Evolutionary conservation across 1,140 invertebrate species (phyloP), one percentile per base, ranked within the genome.

Genomic region (Platyscapa corneri): DNA sequence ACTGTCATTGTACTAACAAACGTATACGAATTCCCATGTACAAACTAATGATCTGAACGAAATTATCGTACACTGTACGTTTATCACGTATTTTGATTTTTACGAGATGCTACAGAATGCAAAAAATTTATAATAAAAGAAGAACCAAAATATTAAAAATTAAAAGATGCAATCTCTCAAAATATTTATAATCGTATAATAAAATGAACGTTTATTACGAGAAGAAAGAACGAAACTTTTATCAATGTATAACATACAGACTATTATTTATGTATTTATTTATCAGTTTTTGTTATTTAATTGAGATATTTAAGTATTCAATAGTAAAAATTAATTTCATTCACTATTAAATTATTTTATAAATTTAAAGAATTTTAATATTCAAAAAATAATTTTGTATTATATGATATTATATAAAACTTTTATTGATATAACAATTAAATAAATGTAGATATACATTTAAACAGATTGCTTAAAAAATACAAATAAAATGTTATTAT

Each of bases 1-100:
- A 86, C 84, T 92, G 89, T 93, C 90, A 89, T 90, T 93, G 92
- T 93, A 93, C 90, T 89, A 92, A 91, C 91, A 88, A 93, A 92
- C 87, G 93, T 93, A 93, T 93, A 93, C 93, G 93, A 93, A 92
- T 93, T 93, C 92, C 91, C 92, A 93, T 93, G 92, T 93, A 93
- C 93, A 93, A 93, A 93, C 88, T 88, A 80, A 86, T 80, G 67
- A 86, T 56, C 32, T 20, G 39, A 80, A 75, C 72, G 37, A 74
- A 67, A 34, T 65, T 85, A 65, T 67, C 18, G 23, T 79, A n/a
- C 32, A 42, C 37, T 23, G 32, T 16, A 70, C 10, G 12, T 84
- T 80, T n/a, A 64, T 64, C 49, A 65, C 46, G 14, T 42, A 74
- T 79, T 42, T 60, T 49, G 37, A 23, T 65, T 80, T 85, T 64